Conservation (phyloP, 2,113 vertebrate genomes). For the Cryptotis parvus region DNA sequence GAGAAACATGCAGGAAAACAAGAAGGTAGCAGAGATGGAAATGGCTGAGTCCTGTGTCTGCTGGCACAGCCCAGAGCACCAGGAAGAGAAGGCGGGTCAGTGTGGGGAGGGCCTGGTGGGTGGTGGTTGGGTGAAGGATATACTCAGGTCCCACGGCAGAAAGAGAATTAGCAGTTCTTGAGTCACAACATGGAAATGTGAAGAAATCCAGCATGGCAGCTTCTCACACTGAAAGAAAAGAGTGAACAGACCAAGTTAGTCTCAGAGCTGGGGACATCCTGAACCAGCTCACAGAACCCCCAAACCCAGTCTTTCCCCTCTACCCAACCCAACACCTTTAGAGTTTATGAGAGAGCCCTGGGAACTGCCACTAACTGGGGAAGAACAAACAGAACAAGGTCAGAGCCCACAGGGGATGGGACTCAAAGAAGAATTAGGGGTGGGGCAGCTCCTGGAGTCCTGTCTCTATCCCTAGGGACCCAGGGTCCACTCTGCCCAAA, state of each 20-base stretch:
- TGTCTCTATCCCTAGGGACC: neutral
- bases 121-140: accelerated
- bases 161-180: neutral
- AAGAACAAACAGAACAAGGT: neutral
- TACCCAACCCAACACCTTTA: neutral
- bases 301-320: neutral
- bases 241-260: neutral
- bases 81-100: neutral
- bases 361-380: accelerated
- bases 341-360: accelerated
- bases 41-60: accelerated
- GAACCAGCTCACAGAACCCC: neutral
- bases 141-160: neutral
- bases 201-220: neutral
- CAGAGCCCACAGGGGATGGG: neutral
- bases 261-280: neutral
- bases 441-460: neutral
- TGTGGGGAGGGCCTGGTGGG: no score
- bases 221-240: neutral
- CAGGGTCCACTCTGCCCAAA: neutral
- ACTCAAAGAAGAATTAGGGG: neutral
- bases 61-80: neutral
- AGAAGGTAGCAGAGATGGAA: neutral
- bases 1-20: no score
- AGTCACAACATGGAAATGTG: neutral